Conservation (phyloP, 2,888 invertebrate genomes). For the Andricus curvator region DNA sequence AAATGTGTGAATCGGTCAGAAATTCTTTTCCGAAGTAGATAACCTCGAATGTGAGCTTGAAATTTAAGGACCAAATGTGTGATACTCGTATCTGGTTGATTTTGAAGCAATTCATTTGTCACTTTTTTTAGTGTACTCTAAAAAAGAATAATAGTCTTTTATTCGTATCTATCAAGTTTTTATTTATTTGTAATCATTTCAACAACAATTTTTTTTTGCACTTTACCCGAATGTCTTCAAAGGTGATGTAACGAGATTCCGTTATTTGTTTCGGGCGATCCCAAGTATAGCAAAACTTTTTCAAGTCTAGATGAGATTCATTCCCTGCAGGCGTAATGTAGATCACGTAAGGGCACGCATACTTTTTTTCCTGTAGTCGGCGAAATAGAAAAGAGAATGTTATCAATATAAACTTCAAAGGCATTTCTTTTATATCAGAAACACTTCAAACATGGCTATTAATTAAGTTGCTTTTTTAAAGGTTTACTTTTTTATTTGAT, state of each 20-base stretch:
- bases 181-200: background rate
- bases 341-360: slow-evolving; percentile 63
- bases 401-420: background rate
- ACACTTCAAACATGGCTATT: too few species aligned
- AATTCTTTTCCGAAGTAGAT: slow-evolving; percentile 80
- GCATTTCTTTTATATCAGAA: too few species aligned
- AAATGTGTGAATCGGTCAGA: slow-evolving; percentile 77
- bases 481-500: too few species aligned
- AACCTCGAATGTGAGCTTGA: slow-evolving; percentile 83
- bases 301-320: slow-evolving; percentile 69
- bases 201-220: slow-evolving; percentile 14
- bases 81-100: slow-evolving; percentile 47
- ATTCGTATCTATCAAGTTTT: too few species aligned
- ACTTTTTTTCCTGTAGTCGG: slow-evolving; percentile 58
- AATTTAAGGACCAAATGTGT: slow-evolving; percentile 78
- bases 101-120: slow-evolving; percentile 75
- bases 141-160: slow-evolving; percentile 55
- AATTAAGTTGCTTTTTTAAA: too few species aligned
- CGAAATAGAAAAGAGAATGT: background rate
- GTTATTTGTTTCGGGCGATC: slow-evolving; percentile 65
- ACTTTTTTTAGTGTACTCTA: slow-evolving; percentile 79
- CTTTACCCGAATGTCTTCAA: slow-evolving; percentile 69
- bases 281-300: slow-evolving; percentile 69
- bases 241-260: slow-evolving; percentile 66
- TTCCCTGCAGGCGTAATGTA: slow-evolving; percentile 65